Conservation (phyloP, 2,888 invertebrate genomes). For the Chalcosyrphus nemorum region DNA sequence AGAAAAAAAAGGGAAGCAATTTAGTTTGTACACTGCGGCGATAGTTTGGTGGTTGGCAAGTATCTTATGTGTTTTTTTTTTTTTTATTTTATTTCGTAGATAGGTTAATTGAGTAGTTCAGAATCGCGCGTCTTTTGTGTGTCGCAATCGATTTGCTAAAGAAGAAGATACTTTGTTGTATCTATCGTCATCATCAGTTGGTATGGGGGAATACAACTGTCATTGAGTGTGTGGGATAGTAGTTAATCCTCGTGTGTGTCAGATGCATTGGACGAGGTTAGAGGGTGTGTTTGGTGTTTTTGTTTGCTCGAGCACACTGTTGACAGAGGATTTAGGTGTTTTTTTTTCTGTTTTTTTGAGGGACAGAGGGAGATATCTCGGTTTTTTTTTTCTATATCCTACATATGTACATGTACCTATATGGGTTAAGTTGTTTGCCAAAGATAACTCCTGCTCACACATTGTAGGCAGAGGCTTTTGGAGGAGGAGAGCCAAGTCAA, state of each 20-base stretch:
- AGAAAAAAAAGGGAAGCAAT: conserved; percentile 67
- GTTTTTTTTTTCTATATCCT: neutral
- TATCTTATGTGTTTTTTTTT: neutral
- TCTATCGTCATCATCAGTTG: neutral
- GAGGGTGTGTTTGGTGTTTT: conserved; percentile 8
- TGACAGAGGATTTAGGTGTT: conserved; percentile 54
- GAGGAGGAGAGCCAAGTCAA: no score
- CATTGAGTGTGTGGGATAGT: neutral
- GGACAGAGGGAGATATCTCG: neutral
- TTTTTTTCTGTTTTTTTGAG: conserved; percentile 14
- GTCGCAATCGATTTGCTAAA: conserved; percentile 12
- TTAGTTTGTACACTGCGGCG: conserved; percentile 47
- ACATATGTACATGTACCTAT: conserved; percentile 21
- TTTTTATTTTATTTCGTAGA: conserved; percentile 16
- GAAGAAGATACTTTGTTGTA: neutral
- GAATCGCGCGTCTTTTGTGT: neutral
- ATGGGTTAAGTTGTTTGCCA: conserved; percentile 67
- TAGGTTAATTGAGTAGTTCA: conserved; percentile 64
- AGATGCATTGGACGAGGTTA: conserved; percentile 4
- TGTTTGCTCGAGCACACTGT: conserved; percentile 48
- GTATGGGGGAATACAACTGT: conserved; percentile 6
- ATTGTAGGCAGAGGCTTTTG: neutral
- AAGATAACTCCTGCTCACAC: conserved; percentile 68
- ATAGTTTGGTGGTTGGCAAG: conserved; percentile 50
- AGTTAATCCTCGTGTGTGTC: conserved; percentile 20